These are phyloP conservation scores for Nycticebus coucang DNA, from an alignment of 2,113 vertebrate species.

Conservation along the genomic window DNA sequence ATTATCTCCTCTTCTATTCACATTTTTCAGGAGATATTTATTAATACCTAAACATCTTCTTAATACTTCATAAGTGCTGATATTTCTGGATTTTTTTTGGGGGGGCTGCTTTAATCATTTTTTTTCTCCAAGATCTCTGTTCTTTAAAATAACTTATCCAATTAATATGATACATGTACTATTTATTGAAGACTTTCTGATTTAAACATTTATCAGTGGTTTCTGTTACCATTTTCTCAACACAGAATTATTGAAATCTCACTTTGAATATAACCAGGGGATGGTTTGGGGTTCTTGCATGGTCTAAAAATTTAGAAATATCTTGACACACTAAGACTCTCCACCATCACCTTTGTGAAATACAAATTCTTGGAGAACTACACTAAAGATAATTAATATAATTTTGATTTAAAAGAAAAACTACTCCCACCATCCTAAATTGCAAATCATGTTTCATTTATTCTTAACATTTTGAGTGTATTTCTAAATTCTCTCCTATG, in stretches of 20 bases:
- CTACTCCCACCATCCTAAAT: background rate
- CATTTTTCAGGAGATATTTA: background rate
- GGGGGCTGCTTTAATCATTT: no score
- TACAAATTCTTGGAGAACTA: background rate
- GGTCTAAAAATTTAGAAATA: background rate
- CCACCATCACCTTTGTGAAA: no score
- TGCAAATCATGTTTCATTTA: background rate
- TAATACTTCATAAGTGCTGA: background rate
- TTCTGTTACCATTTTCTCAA: background rate
- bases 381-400: background rate
- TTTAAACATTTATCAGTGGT: background rate
- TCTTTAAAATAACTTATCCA: background rate
- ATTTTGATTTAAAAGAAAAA: background rate
- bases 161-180: background rate
- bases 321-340: background rate
- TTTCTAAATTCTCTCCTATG: background rate
- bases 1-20: no score
- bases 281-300: background rate
- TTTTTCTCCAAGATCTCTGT: background rate
- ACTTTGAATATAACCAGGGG: no score
- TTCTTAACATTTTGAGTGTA: background rate
- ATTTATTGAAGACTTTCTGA: background rate
- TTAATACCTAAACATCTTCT: background rate
- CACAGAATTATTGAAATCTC: background rate
- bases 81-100: background rate